Evolutionary conservation across 2,888 invertebrate species (phyloP).

Genomic region (Tipula helvola): DNA sequence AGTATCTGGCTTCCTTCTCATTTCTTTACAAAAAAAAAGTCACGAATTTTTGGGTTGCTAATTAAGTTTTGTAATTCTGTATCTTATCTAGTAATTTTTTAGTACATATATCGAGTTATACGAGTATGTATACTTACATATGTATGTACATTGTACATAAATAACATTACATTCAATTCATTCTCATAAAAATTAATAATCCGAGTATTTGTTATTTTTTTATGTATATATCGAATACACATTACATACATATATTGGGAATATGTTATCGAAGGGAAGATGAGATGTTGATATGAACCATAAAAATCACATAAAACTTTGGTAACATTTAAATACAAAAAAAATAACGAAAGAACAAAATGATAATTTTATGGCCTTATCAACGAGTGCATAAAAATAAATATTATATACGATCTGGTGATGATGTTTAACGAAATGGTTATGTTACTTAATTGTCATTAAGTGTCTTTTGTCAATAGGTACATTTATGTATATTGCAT

Average conservation of each 20-base stretch:
- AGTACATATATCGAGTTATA: not conserved
- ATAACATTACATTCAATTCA: not conserved
- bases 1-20: no score
- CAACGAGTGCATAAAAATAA: not conserved
- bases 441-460: not conserved
- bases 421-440: not conserved
- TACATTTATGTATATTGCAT: no score
- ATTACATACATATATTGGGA: not conserved
- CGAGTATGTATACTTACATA: no score
- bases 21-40: no score
- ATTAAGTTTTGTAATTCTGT: no score
- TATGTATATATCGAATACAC: not conserved
- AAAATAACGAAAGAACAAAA: not conserved
- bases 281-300: not conserved
- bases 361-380: not conserved
- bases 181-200: not conserved
- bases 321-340: not conserved
- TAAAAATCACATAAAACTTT: not conserved
- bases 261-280: not conserved
- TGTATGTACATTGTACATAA: not conserved
- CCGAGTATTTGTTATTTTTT: not conserved
- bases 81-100: no score
- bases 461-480: not conserved
- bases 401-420: not conserved
- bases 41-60: no score